phyloP scores from a whole-genome alignment of 2,113 vertebrate species.

The Myiagra hebetior region DNA sequence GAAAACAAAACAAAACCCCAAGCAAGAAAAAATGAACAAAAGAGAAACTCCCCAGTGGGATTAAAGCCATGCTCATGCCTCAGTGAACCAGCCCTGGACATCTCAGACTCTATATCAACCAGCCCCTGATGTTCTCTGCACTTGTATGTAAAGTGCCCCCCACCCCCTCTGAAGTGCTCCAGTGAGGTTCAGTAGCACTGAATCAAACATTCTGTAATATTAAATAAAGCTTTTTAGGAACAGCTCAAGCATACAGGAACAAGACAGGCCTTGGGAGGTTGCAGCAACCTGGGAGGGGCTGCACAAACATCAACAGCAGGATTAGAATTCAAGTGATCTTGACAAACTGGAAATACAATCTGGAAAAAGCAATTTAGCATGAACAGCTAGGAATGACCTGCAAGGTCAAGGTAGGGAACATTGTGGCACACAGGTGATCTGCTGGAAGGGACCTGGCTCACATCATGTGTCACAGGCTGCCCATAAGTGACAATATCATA shows the following conservation, averaged over 20 bases:
- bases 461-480: background rate
- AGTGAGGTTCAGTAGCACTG: background rate
- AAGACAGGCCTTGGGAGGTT: background rate
- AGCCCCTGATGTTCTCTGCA: background rate
- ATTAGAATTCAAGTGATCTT: background rate
- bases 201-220: background rate
- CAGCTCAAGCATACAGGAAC: background rate
- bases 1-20: background rate
- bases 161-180: background rate
- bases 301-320: background rate
- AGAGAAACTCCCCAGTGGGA: background rate
- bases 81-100: background rate
- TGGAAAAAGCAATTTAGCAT: background rate
- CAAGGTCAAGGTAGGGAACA: background rate
- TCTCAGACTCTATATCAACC: background rate
- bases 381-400: background rate
- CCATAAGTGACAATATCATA: background rate
- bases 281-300: conserved; percentile 14
- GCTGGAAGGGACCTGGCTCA: background rate
- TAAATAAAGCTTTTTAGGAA: background rate
- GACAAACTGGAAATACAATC: conserved; percentile 41
- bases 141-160: background rate
- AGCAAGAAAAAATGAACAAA: background rate
- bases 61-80: background rate
- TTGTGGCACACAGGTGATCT: background rate